Evolutionary conservation across 2,888 invertebrate species (phyloP).

Genomic region (Xanthorhoe spadicearia): DNA sequence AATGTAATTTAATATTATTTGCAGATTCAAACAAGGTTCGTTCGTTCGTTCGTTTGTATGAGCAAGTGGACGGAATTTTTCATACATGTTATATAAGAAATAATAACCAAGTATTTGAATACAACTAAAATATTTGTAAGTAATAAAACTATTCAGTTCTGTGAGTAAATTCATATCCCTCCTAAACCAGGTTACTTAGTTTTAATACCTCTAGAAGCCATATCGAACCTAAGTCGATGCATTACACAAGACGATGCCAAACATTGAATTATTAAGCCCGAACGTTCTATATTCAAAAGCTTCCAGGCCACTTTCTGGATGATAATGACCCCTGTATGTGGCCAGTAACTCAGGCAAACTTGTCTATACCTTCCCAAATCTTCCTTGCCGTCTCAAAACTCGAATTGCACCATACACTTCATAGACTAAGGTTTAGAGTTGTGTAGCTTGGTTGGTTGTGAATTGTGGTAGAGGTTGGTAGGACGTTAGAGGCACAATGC

Average conservation of each 20-base stretch:
- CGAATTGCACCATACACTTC: slow-evolving; percentile 27
- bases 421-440: slow-evolving; percentile 47
- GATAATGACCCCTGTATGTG: slow-evolving; percentile 72
- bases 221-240: slow-evolving; percentile 10
- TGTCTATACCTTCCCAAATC: slow-evolving; percentile 57
- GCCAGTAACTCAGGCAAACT: slow-evolving; percentile 76
- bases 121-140: no score
- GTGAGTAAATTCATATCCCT: background rate
- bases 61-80: no score
- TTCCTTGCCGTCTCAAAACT: slow-evolving; percentile 22
- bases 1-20: no score
- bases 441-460: background rate
- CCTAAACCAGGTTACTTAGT: background rate
- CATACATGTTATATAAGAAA: no score
- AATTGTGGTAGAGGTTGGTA: slow-evolving; percentile 50
- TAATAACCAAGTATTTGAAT: no score
- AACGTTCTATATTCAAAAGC: slow-evolving; percentile 68
- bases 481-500: slow-evolving; percentile 76
- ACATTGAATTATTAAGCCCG: slow-evolving; percentile 69
- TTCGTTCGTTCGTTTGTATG: no score
- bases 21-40: no score
- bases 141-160: background rate
- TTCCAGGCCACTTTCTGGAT: slow-evolving; percentile 66
- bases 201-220: background rate
- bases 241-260: slow-evolving; percentile 53